A percentile compares a stretch with the other conserved stretches of the same genome.
These are phyloP conservation scores for Ceyx margarethae DNA, from an alignment of 2,113 vertebrate species.

Conservation along the genomic window DNA sequence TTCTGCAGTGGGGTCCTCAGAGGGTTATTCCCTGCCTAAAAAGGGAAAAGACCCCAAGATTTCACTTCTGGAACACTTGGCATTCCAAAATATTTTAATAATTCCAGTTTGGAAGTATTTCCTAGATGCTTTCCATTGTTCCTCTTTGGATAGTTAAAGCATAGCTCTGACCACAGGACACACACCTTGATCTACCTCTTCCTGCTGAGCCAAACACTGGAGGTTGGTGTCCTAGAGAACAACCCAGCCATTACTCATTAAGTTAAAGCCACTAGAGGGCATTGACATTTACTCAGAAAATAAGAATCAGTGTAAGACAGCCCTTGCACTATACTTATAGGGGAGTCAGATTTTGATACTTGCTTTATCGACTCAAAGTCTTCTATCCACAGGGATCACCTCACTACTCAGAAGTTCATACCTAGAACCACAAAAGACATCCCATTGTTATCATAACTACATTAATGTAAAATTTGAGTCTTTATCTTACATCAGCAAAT, in stretches of 20 bases:
- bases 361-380: background rate
- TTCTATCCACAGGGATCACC: background rate
- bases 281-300: background rate
- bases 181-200: background rate
- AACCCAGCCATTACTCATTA: background rate
- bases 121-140: background rate
- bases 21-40: background rate
- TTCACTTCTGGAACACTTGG: background rate
- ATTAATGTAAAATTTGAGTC: background rate
- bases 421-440: background rate
- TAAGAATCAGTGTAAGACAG: fast-evolving
- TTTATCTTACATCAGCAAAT: background rate
- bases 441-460: background rate
- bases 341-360: background rate
- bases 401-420: background rate
- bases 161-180: background rate
- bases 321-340: background rate
- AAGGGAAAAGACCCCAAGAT: background rate
- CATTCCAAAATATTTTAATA: background rate
- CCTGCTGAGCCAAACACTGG: fast-evolving
- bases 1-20: background rate
- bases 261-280: conserved; percentile 27
- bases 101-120: background rate
- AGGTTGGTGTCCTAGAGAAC: background rate
- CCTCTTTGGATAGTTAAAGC: background rate